Evolutionary conservation across 1,140 invertebrate genomes (phyloP).

Genomic region (Bombus superbus): DNA sequence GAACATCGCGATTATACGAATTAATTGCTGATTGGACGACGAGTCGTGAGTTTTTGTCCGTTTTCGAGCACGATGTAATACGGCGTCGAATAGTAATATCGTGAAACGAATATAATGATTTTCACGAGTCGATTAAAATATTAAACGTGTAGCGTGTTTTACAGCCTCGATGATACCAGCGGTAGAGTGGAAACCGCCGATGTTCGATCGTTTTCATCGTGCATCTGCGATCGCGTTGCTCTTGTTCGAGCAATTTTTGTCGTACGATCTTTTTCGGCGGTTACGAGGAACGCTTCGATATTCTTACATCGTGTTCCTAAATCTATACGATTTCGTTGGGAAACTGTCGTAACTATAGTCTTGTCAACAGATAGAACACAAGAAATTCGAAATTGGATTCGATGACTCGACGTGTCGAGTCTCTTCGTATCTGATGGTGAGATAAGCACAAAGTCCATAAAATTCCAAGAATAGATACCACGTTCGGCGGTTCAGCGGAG

Average conservation of each 20-base stretch:
- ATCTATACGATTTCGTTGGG: no score
- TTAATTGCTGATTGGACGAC: neutral
- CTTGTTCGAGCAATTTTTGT: neutral
- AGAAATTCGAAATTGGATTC: no score
- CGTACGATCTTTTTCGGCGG: neutral
- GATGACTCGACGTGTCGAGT: no score
- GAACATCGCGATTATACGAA: neutral
- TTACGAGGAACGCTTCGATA: no score
- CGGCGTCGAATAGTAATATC: neutral
- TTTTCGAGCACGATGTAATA: no score
- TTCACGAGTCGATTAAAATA: neutral
- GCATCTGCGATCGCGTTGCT: neutral
- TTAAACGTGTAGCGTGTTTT: conserved; percentile 10
- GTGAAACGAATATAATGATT: neutral
- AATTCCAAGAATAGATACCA: neutral
- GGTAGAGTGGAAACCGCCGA: neutral
- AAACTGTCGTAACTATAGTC: no score
- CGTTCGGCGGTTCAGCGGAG: neutral
- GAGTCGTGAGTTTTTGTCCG: neutral
- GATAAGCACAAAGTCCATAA: neutral
- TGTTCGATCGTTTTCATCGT: conserved; percentile 22
- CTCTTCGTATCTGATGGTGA: no score
- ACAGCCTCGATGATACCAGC: conserved; percentile 18
- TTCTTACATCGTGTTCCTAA: no score
- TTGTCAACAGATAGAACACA: no score